Base-by-base conservation (phyloP, 2,888 invertebrate species). In the Abrostola tripartita region DNA sequence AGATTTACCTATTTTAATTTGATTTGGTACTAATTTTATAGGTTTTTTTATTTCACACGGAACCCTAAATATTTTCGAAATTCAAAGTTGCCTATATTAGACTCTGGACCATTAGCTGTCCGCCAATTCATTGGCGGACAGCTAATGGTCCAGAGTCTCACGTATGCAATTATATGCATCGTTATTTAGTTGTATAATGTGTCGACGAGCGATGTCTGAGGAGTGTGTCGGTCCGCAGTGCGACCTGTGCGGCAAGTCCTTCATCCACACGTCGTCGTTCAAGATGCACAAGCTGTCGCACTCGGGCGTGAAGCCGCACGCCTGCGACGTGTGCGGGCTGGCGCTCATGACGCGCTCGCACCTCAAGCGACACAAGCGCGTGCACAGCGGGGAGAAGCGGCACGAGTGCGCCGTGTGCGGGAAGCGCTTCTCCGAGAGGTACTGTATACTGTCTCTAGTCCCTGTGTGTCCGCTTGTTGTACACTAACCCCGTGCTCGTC, bases 201-300 rank as follows among this genome's bases (percentile, higher is more conserved):
- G 24, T 44, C n/a, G n/a, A n/a, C n/a, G 1, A 7, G 14, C 44
- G 44, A n/a, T 12, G 7, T 0, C 0, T 47, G 24, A 35, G 35
- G 7, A 10, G 10, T 14, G 42, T 41, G 55, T 52, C 55, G 53
- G 24, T 24, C 85, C 81, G 6, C 92, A 96, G 91, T 96, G 96
- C 85, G 95, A 96, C 85, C 86, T 95, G 71, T 96, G 96, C 90
- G 96, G 96, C 77, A 96, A 96, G 89, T 95, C 95, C 70, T 96
- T 96, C 89, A 94, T 96, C 81, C 96, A 96, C 93, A 96, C 96
- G 82, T 96, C 96, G 49, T 96, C 96, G 50, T 96, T 96, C 90
- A 96, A 95, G 87, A 96, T 96, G 95, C 97, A 97, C 90, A 95
- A 95, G 85, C 87, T 96, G 83, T 95, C 95, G 38, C 96, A 97